Conservation (phyloP, 2,113 vertebrate species). For the Pelvicachromis taeniatus region DNA sequence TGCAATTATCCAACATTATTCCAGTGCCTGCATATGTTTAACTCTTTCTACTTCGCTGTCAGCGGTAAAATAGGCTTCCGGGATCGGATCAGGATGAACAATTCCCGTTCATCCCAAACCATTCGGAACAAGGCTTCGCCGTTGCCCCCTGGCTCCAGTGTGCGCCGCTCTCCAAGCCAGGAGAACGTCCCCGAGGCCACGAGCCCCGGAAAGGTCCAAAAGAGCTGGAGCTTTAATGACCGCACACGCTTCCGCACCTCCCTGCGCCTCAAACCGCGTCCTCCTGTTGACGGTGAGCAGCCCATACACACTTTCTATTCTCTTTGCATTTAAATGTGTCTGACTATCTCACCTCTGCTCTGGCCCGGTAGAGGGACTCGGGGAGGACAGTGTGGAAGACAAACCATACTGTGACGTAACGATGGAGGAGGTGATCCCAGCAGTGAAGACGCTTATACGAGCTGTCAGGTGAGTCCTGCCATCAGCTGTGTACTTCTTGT, state of each 20-base stretch:
- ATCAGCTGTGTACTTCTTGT: not conserved
- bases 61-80: slow-evolving; percentile 92
- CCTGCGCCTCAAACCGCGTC: slow-evolving; percentile 84
- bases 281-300: slow-evolving; percentile 76
- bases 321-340: not conserved
- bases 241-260: slow-evolving; percentile 92
- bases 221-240: slow-evolving; percentile 99
- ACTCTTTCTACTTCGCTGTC: slow-evolving; percentile 29
- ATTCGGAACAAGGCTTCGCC: slow-evolving; percentile 78
- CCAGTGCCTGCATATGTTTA: not conserved
- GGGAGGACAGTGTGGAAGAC: slow-evolving; percentile 86
- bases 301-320: not conserved
- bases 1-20: not conserved
- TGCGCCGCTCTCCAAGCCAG: slow-evolving; percentile 78
- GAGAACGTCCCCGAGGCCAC: slow-evolving; percentile 82
- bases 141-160: slow-evolving; percentile 70
- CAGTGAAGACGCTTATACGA: slow-evolving; percentile 89
- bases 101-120: slow-evolving; percentile 78
- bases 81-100: slow-evolving; percentile 89
- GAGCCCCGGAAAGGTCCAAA: slow-evolving; percentile 93
- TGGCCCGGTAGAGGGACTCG: slow-evolving; percentile 74
- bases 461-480: slow-evolving; percentile 82
- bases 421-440: slow-evolving; percentile 89
- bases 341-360: not conserved
- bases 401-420: slow-evolving; percentile 87